Base-by-base conservation (phyloP, 1,140 invertebrate genomes). In the Lasioglossum baleicum region DNA sequence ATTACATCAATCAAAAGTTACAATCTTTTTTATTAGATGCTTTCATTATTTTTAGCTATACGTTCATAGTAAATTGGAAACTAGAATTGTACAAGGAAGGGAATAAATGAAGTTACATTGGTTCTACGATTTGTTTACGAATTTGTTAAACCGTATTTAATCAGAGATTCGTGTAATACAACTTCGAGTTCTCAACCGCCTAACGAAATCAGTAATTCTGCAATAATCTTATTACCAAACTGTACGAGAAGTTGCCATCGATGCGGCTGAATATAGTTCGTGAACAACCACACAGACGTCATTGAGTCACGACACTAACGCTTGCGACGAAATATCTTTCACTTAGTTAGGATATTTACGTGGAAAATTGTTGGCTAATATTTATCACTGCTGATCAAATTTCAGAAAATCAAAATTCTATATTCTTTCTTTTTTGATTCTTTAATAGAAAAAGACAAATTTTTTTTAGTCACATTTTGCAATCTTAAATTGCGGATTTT, bases 1-100 rank as follows among this genome's bases (percentile, higher is more conserved):
- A 89, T 83, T 88, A 90, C 89, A 86, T 78, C 88, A 83, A 83
- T 76, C 65, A 82, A 84, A 80, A 79, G 75, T 70, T 69, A 48
- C 48, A 63, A 68, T 68, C 31, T 80, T 63, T 81, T 88, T 48
- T 58, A 65, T 73, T 26, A 48, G 42, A 60, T 72, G 48, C 20
- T 7, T 53, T 53, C n/a, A 22, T 64, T 42, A 78, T 64, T 78
- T 64, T 72, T 78, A 13, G 15, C 0, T 15, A 17, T 53, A 72
- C 11, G 44, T 53, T 78, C 20, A 67, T 51, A 61, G 26, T 7
- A 20, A 69, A 17, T 61, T 7, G 10, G 44, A 15, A 2, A 15
- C 35, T 6, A 5, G 8, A 51, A 31, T 53, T 42, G 64, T 15
- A 31, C 51, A 53, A 17, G 13, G 11, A 20, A 40, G 4, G 17